Percentiles rank a stretch among this genome's conserved stretches.
phyloP scores from a whole-genome alignment of 2,797 vertebrate genomes.

The Spheniscus humboldti region DNA sequence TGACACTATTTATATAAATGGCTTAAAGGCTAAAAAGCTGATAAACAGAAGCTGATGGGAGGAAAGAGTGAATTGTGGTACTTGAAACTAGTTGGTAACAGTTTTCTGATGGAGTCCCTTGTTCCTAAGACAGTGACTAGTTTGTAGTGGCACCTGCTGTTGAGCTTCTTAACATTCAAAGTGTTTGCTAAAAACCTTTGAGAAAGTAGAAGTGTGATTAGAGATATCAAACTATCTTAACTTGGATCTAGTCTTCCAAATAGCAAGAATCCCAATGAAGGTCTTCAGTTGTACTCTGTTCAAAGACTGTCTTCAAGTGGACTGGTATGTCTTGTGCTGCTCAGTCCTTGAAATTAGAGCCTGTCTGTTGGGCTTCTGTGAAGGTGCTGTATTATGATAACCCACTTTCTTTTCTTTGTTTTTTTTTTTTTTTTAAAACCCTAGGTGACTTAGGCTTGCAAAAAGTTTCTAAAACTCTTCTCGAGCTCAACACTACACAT shows the following conservation, averaged over 20 bases:
- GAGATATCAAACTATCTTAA: neutral
- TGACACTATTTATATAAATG: neutral
- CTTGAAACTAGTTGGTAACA: neutral
- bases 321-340: neutral
- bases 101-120: neutral
- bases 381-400: neutral
- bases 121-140: neutral
- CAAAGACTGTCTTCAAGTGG: neutral
- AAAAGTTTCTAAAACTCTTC: conserved; percentile 71
- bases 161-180: neutral
- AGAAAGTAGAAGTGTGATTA: neutral
- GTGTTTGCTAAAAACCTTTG: neutral
- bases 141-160: neutral
- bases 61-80: neutral
- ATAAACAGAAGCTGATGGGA: neutral
- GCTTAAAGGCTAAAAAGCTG: neutral
- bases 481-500: conserved; percentile 77
- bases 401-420: too few species aligned
- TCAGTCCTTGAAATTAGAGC: neutral
- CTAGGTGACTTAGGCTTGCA: conserved; percentile 77
- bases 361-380: neutral
- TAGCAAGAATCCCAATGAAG: neutral
- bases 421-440: neutral
- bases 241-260: neutral
- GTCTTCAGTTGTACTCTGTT: neutral